Conservation (phyloP, 2,797 vertebrate genomes). For the Vespertilio murinus region DNA sequence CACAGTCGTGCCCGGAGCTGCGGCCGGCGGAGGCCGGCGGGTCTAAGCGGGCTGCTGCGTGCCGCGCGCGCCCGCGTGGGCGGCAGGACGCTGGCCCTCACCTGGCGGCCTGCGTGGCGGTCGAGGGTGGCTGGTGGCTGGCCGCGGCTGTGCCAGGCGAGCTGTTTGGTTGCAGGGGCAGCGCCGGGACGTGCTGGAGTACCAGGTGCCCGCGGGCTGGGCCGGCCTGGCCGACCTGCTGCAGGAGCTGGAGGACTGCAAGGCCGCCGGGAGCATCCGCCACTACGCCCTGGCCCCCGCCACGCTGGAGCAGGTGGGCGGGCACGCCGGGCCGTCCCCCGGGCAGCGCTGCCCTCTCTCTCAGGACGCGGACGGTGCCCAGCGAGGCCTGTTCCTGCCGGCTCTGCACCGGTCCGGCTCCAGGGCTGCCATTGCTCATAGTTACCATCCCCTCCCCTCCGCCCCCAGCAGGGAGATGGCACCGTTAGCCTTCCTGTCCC, state of each 20-base stretch:
- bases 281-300: constrained; percentile 83
- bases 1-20: background rate
- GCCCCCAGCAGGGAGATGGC: too few species aligned
- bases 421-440: too few species aligned
- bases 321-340: too few species aligned
- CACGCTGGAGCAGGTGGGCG: constrained; percentile 82
- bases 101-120: too few species aligned
- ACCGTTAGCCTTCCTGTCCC: background rate
- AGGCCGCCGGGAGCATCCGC: constrained; percentile 71
- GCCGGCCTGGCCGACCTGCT: constrained; percentile 81
- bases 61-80: too few species aligned
- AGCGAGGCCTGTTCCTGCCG: rapidly evolving
- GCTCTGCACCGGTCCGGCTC: background rate
- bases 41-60: too few species aligned
- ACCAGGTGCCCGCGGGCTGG: constrained; percentile 72
- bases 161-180: constrained; percentile 75
- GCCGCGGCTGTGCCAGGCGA: too few species aligned
- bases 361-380: too few species aligned
- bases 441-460: background rate
- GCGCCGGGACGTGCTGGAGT: constrained; percentile 79
- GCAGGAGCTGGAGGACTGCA: constrained; percentile 80
- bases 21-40: too few species aligned
- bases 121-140: too few species aligned
- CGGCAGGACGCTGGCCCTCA: too few species aligned
- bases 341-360: too few species aligned